These are phyloP conservation scores for Leptinotarsa undecemlineata DNA, from an alignment of 1,140 invertebrate species.

Conservation along the genomic window DNA sequence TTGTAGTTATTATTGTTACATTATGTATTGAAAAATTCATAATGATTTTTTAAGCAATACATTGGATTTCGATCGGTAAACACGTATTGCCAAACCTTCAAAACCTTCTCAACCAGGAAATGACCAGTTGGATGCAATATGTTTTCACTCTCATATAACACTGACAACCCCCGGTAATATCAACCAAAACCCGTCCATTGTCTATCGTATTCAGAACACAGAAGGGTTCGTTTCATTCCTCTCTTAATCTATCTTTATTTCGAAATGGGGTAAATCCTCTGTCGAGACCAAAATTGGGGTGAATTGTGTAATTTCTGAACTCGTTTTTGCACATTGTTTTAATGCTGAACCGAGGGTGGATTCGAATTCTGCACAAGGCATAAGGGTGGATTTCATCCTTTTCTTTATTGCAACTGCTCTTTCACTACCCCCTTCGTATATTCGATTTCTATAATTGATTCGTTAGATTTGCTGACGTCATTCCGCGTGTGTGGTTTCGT, in stretches of 20 bases:
- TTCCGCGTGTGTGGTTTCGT: constrained; percentile 30
- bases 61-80: too few species aligned
- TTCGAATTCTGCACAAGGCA: constrained; percentile 9
- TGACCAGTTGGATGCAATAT: not conserved
- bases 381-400: constrained; percentile 29
- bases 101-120: constrained; percentile 8
- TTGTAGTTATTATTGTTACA: too few species aligned
- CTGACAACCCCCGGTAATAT: not conserved
- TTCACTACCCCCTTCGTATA: constrained; percentile 25
- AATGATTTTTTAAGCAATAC: too few species aligned
- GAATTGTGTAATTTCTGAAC: constrained; percentile 41
- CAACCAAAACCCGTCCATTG: constrained; percentile 5
- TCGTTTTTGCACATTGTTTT: constrained; percentile 46
- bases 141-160: constrained; percentile 1
- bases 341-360: constrained; percentile 33
- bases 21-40: too few species aligned
- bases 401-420: constrained; percentile 26
- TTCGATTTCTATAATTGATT: constrained; percentile 38
- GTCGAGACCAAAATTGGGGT: constrained; percentile 36
- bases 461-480: constrained; percentile 42
- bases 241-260: constrained; percentile 25
- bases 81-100: not conserved
- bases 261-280: constrained; percentile 21
- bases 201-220: constrained; percentile 3
- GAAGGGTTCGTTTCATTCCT: constrained; percentile 18